phyloP scores from a whole-genome alignment of 1,140 invertebrate species.

The Argopecten irradians region DNA sequence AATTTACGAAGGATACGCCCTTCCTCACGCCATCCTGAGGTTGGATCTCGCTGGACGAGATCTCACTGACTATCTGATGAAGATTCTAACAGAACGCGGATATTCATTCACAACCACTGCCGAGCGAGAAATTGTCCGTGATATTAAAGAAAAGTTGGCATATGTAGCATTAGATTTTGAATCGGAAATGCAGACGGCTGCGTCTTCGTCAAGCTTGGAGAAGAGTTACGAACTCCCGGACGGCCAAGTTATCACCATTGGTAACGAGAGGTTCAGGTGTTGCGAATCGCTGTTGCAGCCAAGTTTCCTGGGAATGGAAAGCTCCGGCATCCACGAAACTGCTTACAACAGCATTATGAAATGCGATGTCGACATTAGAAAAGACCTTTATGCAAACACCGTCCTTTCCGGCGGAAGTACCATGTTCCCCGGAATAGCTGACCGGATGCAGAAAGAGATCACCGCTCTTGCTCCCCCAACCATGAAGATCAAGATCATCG shows the following conservation, averaged over 20 bases:
- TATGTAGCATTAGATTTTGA: slow-evolving; percentile 79
- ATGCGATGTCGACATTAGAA: slow-evolving; percentile 86
- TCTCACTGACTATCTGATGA: slow-evolving; percentile 97
- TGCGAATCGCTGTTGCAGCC: slow-evolving; percentile 92
- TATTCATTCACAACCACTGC: slow-evolving; percentile 73
- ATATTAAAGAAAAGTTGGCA: slow-evolving; percentile 83
- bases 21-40: slow-evolving; percentile 89
- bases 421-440: slow-evolving; percentile 94
- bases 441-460: slow-evolving; percentile 86
- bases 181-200: slow-evolving; percentile 95
- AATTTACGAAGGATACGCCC: slow-evolving; percentile 86
- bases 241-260: slow-evolving; percentile 82
- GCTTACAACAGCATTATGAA: slow-evolving; percentile 56
- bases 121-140: slow-evolving; percentile 67
- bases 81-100: slow-evolving; percentile 93
- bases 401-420: slow-evolving; percentile 80
- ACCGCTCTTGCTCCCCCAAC: slow-evolving; percentile 65
- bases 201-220: slow-evolving; percentile 74
- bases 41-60: slow-evolving; percentile 94
- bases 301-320: slow-evolving; percentile 75
- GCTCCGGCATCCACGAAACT: not conserved
- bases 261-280: slow-evolving; percentile 82
- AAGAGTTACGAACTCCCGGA: slow-evolving; percentile 49
- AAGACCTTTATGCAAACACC: slow-evolving; percentile 92
- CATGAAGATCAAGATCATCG: slow-evolving; percentile 83